Percentiles rank a stretch among this genome's conserved stretches.
Conservation (phyloP, 2,797 vertebrate species). For the Ctenopoma kingsleyae region DNA sequence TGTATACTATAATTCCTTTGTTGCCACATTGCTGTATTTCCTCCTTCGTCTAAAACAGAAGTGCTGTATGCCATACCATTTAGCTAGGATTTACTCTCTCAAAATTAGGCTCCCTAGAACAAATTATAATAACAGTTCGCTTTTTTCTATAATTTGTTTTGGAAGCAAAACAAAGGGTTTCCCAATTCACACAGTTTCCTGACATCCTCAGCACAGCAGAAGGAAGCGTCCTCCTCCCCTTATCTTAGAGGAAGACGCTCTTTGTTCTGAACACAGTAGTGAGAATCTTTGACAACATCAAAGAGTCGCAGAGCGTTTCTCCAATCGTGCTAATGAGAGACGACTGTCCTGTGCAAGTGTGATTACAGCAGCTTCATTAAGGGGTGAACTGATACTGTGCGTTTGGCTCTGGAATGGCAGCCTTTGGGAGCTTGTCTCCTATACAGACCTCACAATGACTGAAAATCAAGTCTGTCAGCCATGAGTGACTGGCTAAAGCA, state of each 20-base stretch:
- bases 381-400: slow-evolving; percentile 48
- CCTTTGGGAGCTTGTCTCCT: slow-evolving; percentile 63
- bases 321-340: slow-evolving; percentile 79
- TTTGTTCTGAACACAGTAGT: slow-evolving; percentile 83
- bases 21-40: not conserved
- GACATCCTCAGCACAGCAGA: slow-evolving; percentile 73
- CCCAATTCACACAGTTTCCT: slow-evolving; percentile 72
- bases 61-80: slow-evolving; percentile 36
- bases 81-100: slow-evolving; percentile 37
- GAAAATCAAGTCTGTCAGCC: slow-evolving; percentile 67
- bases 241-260: slow-evolving; percentile 73
- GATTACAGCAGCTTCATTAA: slow-evolving; percentile 80
- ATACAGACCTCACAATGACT: slow-evolving; percentile 54
- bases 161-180: slow-evolving; percentile 79
- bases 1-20: too few species aligned
- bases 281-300: slow-evolving; percentile 85
- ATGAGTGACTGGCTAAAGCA: slow-evolving; percentile 66
- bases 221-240: slow-evolving; percentile 75
- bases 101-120: slow-evolving; percentile 45
- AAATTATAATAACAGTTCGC: slow-evolving; percentile 54
- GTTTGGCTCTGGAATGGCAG: slow-evolving; percentile 31
- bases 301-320: slow-evolving; percentile 70
- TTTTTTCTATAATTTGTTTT: slow-evolving; percentile 59
- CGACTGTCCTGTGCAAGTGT: slow-evolving; percentile 69
- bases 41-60: slow-evolving; percentile 32